Base-by-base conservation (phyloP, 2,113 vertebrate species). In the Thomomys bottae region DNA sequence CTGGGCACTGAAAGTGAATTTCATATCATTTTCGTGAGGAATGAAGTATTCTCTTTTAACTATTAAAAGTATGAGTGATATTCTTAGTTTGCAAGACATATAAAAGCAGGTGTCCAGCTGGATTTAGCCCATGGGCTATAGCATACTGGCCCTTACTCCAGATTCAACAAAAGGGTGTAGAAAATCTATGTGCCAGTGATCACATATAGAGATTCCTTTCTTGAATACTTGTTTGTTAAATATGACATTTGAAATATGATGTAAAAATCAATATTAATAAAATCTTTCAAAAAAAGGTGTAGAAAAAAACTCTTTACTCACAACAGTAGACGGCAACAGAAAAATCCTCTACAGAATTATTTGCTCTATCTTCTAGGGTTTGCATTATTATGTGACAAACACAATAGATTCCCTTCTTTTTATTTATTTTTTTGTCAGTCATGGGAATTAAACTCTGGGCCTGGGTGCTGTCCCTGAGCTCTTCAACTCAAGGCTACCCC, bases 321-420 rank as follows among this genome's bases (percentile, higher is more conserved):
- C 38, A 78, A 61, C 32, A 84, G 61, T 70, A 76, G 38, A 30
- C 1, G 20, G 42, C 63, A 88, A 88, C 7, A 76, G 79, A 76
- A 88, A 88, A 95, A 64, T 38, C 32, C 57, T 88, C 38, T 93
- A 68, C 75, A 77, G 45, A 42, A 81, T 70, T 75, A 11, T 72
- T 89, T 77, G 77, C 36, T 85, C 66, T 28, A 24, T 24, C 79
- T 15, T 88, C 32, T 23, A 1, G 40, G n/a, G 54, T 84, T 75
- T 68, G 28, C 23, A 61, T 42, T 49, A 15, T 73, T 45, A 68
- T 76, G 75, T 14, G 54, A 59, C 59, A 87, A 91, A 54, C 49
- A 66, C 1, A 63, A 88, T n/a, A 75, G 70, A 63, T 81, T n/a
- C 63, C 9, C 30, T 61, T 66, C 68, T 77, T 73, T n/a, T n/a